Base-by-base conservation (phyloP, 1,140 invertebrate genomes). In the Drosophila guanche region DNA sequence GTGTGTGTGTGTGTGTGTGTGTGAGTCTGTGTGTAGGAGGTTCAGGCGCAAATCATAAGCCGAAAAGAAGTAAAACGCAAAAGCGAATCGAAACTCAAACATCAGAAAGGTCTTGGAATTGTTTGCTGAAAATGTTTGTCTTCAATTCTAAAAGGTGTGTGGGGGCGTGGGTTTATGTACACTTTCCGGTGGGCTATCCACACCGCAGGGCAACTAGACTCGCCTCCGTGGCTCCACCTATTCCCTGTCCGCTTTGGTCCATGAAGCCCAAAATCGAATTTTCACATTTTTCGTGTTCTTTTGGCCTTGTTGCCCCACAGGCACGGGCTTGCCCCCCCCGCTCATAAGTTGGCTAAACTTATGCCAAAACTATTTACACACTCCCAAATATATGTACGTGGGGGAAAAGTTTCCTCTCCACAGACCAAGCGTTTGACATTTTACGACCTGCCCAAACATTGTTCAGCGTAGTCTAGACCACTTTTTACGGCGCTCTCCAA, bases 391-490 rank as follows among this genome's bases (percentile, higher is more conserved):
- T 53, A 46, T 57, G 47, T 69, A 41, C 50, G 45, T 52, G 41
- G 48, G 61, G 41, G 46, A 54, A 76, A 83, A 83, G 57, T 83
- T 78, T 76, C 60, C 70, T 47, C 67, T 50, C 51, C 70, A 68
- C 41, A 55, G 50, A 65, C 54, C 63, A 60, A 79, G 10, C 79
- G 63, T 84, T 85, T 76, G 47, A 40, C 51, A 48, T 50, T 76
- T 83, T 85, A 85, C 58, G 80, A 84, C 57, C 80, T 76, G 65
- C 55, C 59, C 76, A 62, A 66, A 54, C 47, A 74, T 56, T 52
- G 61, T 61, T 67, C 37, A 45, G 54, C 52, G 46, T 59, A 58
- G 80, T 85, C 83, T 85, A 88, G 81, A 85, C 81, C 77, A 57
- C 75, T 84, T 81, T 86, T 85, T 75, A 81, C 79, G 45, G 83